Percentiles rank a stretch among this genome's conserved stretches.
Conservation (phyloP, 2,113 vertebrate species). For the Craseonycteris thonglongyai region DNA sequence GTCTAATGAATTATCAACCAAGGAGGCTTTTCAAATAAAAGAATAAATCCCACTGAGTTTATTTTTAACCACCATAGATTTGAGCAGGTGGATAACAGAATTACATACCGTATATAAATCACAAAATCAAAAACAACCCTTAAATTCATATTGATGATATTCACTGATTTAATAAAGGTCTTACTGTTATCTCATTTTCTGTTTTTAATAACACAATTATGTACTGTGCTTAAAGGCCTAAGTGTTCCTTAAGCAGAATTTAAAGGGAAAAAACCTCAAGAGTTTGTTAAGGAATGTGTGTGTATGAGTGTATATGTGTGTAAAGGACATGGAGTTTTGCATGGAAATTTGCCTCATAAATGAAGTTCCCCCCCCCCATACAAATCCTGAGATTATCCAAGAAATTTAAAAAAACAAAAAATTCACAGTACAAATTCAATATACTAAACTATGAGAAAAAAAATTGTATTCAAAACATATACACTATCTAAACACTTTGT, state of each 20-base stretch:
- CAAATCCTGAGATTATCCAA: slow-evolving; percentile 64
- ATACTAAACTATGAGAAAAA: slow-evolving; percentile 39
- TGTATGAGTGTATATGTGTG: background rate
- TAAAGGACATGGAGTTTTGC: slow-evolving; percentile 11
- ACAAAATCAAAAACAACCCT: background rate
- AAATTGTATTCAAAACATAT: slow-evolving; percentile 32
- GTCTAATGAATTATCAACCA: background rate
- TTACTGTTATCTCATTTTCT: background rate
- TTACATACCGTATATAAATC: background rate
- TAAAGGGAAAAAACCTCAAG: background rate
- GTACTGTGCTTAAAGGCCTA: background rate
- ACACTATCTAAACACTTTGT: slow-evolving; percentile 9
- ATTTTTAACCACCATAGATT: background rate
- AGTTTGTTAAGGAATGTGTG: background rate
- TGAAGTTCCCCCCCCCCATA: slow-evolving; percentile 3
- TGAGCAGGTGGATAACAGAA: background rate
- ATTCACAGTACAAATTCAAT: slow-evolving; percentile 57
- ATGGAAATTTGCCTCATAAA: slow-evolving; percentile 23
- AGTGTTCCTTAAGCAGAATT: slow-evolving; percentile 18
- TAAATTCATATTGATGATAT: slow-evolving; percentile 24
- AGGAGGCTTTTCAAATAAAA: background rate
- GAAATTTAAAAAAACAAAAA: slow-evolving; percentile 47
- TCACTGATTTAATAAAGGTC: slow-evolving; percentile 8
- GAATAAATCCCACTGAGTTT: slow-evolving; percentile 11
- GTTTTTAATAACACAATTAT: slow-evolving; percentile 26